These are phyloP conservation scores for Suncus etruscus DNA, from an alignment of 2,113 vertebrate species.

Conservation along the genomic window DNA sequence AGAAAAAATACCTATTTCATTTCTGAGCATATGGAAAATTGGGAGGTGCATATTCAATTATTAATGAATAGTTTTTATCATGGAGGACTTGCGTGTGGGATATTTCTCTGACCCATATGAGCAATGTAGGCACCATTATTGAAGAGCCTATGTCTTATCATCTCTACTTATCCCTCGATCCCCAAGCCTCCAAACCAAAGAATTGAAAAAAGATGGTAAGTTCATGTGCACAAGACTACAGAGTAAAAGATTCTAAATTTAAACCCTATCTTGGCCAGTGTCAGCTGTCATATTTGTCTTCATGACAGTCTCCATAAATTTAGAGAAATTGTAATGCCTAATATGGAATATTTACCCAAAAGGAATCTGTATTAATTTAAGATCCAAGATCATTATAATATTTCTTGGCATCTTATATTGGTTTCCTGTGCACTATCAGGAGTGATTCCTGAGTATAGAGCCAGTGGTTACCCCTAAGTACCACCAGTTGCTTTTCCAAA, in stretches of 20 bases:
- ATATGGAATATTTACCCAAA: background rate
- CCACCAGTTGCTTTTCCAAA: too few species aligned
- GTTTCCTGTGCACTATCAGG: too few species aligned
- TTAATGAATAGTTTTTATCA: background rate
- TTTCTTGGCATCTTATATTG: background rate
- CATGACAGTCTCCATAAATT: background rate
- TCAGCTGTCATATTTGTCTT: background rate
- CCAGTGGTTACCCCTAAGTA: too few species aligned
- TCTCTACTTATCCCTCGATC: background rate
- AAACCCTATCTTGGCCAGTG: background rate
- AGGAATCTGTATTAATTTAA: background rate
- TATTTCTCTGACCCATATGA: background rate
- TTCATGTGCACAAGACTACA: background rate
- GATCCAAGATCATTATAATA: background rate
- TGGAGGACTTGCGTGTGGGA: background rate
- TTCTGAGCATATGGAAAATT: conserved; percentile 15
- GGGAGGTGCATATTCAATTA: background rate
- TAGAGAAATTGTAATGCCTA: background rate
- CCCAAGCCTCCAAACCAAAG: background rate
- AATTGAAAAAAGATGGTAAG: background rate
- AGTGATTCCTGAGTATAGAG: too few species aligned
- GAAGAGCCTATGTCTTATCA: background rate
- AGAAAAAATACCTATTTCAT: background rate
- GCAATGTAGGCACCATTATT: too few species aligned
- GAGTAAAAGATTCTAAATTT: background rate